Evolutionary conservation across 2,888 invertebrate species (phyloP), one percentile per base, ranked within the genome.

Genomic region (Epinotia nisella): DNA sequence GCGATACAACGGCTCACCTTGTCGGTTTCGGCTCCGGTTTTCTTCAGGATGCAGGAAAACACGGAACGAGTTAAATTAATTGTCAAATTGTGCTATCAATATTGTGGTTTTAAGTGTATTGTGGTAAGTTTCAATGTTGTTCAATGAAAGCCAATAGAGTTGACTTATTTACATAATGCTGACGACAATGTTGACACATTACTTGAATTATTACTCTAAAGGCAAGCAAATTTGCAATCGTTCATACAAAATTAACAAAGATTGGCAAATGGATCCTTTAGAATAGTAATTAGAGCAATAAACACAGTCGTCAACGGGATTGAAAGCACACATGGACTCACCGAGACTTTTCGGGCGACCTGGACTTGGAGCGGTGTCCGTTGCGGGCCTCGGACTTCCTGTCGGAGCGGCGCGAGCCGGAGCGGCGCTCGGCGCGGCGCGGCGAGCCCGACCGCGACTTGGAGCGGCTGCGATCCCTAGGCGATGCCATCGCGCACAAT

Each of bases 291-390:
- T 82, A 82, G 81, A 80, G 81, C 79, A 71, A 77, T 71, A 49
- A 59, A 81, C 85, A 83, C 60, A 78, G 81, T 78, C 78, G 88
- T 87, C 87, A 86, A 29, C 64, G 35, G 58, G 7, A 87, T 88
- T 87, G 88, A 87, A 79, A 84, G 90, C 88, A 87, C 88, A 87
- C 79, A 17, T 59, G 2, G 66, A 91, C 90, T 91, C 84, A 91
- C 91, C 90, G 90, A 83, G 87, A 85, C 5, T 80, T 80, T 58
- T 86, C 86, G 81, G 94, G 93, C 76, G 94, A 94, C 72, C 94
- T 90, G 29, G 95, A 94, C 80, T 94, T 94, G 69, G 89, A 88
- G 21, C 90, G 80, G 56, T 70, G 69, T 0, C 74, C 75, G 51
- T 76, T 76, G 65, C 75, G 70, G 55, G 71, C 74, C 39, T 76